A percentile compares a stretch with the other conserved stretches of the same genome.
Conservation (phyloP, 2,113 vertebrate genomes). For the Triplophysa tibetana region DNA sequence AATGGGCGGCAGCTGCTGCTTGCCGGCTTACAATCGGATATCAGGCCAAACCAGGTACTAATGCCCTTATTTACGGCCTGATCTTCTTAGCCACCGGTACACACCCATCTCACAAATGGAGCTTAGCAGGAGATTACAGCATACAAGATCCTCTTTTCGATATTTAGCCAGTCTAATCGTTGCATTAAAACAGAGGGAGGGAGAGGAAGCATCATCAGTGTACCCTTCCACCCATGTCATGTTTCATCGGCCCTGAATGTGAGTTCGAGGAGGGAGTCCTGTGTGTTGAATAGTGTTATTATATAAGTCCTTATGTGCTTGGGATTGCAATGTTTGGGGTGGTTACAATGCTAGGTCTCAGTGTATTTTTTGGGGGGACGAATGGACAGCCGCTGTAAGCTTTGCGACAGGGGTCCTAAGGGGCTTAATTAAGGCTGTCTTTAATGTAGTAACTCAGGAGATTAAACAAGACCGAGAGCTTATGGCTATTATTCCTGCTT, state of each 20-base stretch:
- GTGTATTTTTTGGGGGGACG: background rate
- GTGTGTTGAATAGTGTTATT: background rate
- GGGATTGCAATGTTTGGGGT: background rate
- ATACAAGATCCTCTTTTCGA: slow-evolving; percentile 57
- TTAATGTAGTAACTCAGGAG: slow-evolving; percentile 59
- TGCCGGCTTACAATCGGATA: slow-evolving; percentile 51
- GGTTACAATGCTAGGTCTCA: background rate
- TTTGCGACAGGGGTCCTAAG: slow-evolving; percentile 40
- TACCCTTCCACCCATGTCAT: slow-evolving; percentile 10
- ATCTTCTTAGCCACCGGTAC: slow-evolving; percentile 57
- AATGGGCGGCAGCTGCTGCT: slow-evolving; percentile 54
- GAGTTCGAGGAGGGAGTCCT: background rate
- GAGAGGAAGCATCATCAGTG: background rate
- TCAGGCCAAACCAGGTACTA: slow-evolving; percentile 59
- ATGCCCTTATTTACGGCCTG: slow-evolving; percentile 59
- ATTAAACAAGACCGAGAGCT: slow-evolving; percentile 57
- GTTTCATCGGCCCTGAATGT: background rate
- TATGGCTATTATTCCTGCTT: slow-evolving; percentile 49
- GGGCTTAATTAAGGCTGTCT: slow-evolving; percentile 58
- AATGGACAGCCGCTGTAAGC: background rate
- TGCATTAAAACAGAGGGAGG: slow-evolving; percentile 56
- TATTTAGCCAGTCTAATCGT: slow-evolving; percentile 63
- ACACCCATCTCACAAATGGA: slow-evolving; percentile 59
- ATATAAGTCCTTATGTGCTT: background rate
- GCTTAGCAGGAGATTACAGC: slow-evolving; percentile 59